phyloP scores from a whole-genome alignment of 2,888 invertebrate genomes.

The Atherix ibis region DNA sequence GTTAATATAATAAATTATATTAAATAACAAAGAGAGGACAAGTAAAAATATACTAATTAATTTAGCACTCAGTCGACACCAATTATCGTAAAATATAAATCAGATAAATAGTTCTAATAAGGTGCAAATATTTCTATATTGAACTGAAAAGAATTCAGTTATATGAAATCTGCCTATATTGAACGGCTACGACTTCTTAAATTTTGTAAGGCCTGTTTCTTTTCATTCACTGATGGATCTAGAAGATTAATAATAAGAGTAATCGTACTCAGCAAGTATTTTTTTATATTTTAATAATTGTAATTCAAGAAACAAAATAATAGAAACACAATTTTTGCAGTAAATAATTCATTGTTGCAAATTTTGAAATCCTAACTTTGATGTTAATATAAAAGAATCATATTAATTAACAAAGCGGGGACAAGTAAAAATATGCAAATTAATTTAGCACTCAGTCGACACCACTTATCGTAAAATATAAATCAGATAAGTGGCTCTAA shows the following conservation, averaged over 20 bases:
- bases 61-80: constrained; percentile 30
- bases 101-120: constrained; percentile 23
- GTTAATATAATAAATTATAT: constrained; percentile 3
- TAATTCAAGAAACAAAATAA: not conserved
- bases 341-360: too few species aligned
- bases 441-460: constrained; percentile 28
- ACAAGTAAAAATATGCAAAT: constrained; percentile 22
- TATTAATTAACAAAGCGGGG: constrained; percentile 13
- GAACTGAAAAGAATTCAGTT: too few species aligned
- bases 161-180: too few species aligned
- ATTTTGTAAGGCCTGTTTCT: too few species aligned
- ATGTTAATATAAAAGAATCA: constrained; percentile 3
- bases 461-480: constrained; percentile 18
- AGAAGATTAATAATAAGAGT: too few species aligned
- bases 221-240: too few species aligned
- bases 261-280: too few species aligned
- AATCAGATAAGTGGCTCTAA: constrained; percentile 23
- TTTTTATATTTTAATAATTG: not conserved
- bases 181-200: too few species aligned
- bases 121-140: too few species aligned
- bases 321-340: too few species aligned
- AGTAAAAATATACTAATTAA: constrained; percentile 20
- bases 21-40: too few species aligned
- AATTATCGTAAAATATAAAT: constrained; percentile 14
- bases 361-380: constrained; percentile 19